Evolutionary conservation across 2,888 invertebrate genomes (phyloP).

Genomic region (Julus scanicus): DNA sequence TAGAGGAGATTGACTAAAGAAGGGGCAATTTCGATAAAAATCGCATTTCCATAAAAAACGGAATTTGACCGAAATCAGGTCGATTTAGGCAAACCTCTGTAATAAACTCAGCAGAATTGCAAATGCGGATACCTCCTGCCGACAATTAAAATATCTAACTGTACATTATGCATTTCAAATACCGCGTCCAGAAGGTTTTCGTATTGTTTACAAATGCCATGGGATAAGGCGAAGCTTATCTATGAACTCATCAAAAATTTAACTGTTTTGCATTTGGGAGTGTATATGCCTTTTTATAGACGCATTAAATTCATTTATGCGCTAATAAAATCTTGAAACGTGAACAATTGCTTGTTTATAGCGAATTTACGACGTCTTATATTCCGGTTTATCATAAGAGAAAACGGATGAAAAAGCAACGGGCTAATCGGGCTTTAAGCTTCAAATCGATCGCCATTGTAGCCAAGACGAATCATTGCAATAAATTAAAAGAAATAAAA

Average conservation of each 20-base stretch:
- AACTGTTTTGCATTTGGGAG: constrained; percentile 38
- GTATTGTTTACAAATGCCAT: not conserved
- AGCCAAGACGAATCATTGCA: not conserved
- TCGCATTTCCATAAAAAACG: not conserved
- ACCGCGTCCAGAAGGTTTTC: not conserved
- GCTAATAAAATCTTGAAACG: constrained; percentile 34
- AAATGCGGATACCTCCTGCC: not conserved
- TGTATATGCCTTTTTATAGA: not conserved
- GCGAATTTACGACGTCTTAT: constrained; percentile 14
- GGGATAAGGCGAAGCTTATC: not conserved
- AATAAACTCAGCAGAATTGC: not conserved
- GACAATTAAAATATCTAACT: not conserved
- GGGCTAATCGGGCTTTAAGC: not conserved
- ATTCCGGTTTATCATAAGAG: not conserved
- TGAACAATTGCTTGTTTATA: constrained; percentile 36
- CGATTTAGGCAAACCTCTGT: not conserved
- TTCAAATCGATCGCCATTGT: not conserved
- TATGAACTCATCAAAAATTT: constrained; percentile 16
- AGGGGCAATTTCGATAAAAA: not conserved
- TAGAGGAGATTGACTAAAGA: no score
- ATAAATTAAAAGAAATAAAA: not conserved
- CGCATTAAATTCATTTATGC: constrained; percentile 35
- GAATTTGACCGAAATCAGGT: not conserved
- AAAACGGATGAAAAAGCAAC: not conserved
- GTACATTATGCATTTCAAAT: not conserved